phyloP scores from a whole-genome alignment of 2,888 invertebrate genomes.

The Oscheius onirici region DNA sequence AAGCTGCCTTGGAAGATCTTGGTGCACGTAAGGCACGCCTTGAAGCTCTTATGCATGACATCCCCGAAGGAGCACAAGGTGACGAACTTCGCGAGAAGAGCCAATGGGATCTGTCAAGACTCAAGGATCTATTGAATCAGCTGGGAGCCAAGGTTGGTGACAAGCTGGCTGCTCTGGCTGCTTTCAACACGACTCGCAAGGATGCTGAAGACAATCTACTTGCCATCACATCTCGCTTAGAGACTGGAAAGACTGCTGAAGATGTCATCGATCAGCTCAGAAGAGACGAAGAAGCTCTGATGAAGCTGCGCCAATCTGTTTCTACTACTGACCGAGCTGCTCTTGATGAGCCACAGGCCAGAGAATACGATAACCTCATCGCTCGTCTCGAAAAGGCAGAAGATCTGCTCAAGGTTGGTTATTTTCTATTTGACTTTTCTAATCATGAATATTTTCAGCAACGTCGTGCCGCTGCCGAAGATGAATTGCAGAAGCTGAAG shows the following conservation, averaged over 20 bases:
- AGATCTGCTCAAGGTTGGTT: slow-evolving; percentile 38
- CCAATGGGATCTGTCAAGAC: slow-evolving; percentile 48
- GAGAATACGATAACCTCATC: slow-evolving; percentile 44
- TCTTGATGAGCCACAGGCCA: slow-evolving; percentile 43
- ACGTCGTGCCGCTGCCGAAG: slow-evolving; percentile 42
- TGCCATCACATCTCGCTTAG: slow-evolving; percentile 34
- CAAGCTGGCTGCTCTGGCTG: slow-evolving; percentile 51
- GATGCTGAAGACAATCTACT: slow-evolving; percentile 48
- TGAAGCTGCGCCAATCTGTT: slow-evolving; percentile 36
- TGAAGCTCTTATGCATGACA: slow-evolving; percentile 40
- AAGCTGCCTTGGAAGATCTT: slow-evolving; percentile 43
- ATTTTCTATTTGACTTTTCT: not conserved
- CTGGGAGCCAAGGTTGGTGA: slow-evolving; percentile 49
- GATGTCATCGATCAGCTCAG: slow-evolving; percentile 37
- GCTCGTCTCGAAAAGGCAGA: slow-evolving; percentile 44
- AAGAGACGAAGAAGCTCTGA: slow-evolving; percentile 36
- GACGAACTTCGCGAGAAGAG: slow-evolving; percentile 48
- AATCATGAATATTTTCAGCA: slow-evolving; percentile 36
- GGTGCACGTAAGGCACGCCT: slow-evolving; percentile 43
- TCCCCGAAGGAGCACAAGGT: slow-evolving; percentile 38
- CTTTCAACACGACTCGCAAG: slow-evolving; percentile 51
- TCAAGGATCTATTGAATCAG: slow-evolving; percentile 47
- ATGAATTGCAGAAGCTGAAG: slow-evolving; percentile 39
- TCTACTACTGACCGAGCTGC: slow-evolving; percentile 35
- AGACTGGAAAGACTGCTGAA: slow-evolving; percentile 27